A percentile compares a stretch with the other conserved stretches of the same genome.
phyloP scores from a whole-genome alignment of 2,888 invertebrate genomes.

The Hydropsyche betteni region DNA sequence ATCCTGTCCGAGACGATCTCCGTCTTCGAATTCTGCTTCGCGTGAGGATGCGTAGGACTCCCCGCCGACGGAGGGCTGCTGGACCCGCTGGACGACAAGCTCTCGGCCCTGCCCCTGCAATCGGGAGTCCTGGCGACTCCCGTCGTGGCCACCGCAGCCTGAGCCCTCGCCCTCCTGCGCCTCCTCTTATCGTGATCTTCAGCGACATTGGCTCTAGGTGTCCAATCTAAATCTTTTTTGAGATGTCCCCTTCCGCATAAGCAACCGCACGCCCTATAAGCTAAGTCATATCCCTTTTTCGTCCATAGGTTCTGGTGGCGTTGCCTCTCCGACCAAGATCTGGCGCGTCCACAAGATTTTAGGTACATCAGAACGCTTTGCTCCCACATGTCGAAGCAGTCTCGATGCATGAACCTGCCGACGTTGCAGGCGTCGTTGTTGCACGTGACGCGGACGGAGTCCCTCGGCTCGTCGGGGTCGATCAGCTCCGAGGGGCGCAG shows the following conservation, averaged over 20 bases:
- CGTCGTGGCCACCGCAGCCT: slow-evolving; percentile 53
- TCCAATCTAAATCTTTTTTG: slow-evolving; percentile 94
- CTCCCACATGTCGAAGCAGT: slow-evolving; percentile 96
- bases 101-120: slow-evolving; percentile 75
- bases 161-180: slow-evolving; percentile 55
- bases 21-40: slow-evolving; percentile 76
- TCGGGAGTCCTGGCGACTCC: slow-evolving; percentile 57
- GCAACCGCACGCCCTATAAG: slow-evolving; percentile 94
- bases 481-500: slow-evolving; percentile 72
- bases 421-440: slow-evolving; percentile 91
- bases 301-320: slow-evolving; percentile 96
- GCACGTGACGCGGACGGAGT: slow-evolving; percentile 89
- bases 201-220: slow-evolving; percentile 61
- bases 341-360: slow-evolving; percentile 88
- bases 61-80: slow-evolving; percentile 84
- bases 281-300: slow-evolving; percentile 96
- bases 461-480: slow-evolving; percentile 71
- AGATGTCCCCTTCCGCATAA: slow-evolving; percentile 92
- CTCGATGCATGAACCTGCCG: slow-evolving; percentile 94
- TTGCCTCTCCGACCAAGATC: slow-evolving; percentile 95
- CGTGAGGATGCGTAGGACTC: slow-evolving; percentile 73
- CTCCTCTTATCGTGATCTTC: slow-evolving; percentile 63
- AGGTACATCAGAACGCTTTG: slow-evolving; percentile 86
- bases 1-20: slow-evolving; percentile 82
- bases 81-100: slow-evolving; percentile 81